phyloP scores from a whole-genome alignment of 2,888 invertebrate genomes.

The Tachystola acroxantha region DNA sequence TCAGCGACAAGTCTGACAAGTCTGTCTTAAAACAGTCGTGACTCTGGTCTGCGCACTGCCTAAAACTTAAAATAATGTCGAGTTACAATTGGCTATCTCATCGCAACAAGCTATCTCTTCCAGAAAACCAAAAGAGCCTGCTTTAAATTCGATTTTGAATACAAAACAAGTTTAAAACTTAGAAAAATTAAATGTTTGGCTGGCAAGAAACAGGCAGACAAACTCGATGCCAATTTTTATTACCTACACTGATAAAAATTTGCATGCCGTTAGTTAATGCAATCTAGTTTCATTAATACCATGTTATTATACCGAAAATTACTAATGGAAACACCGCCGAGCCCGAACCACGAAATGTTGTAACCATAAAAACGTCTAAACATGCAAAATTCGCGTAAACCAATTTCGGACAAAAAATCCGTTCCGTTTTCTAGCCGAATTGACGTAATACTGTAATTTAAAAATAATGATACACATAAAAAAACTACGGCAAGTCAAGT shows the following conservation, averaged over 20 bases:
- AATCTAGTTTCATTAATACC: constrained; percentile 30
- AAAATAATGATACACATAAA: constrained; percentile 65
- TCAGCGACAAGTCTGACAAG: no score
- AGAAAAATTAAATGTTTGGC: no score
- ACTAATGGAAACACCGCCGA: constrained; percentile 45
- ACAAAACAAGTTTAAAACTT: no score
- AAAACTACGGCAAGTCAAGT: constrained; percentile 34
- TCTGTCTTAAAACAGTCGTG: no score
- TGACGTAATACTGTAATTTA: constrained; percentile 72
- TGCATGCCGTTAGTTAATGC: constrained; percentile 23
- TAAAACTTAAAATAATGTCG: no score
- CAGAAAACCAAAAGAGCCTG: no score
- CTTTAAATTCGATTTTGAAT: no score
- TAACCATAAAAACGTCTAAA: constrained; percentile 41
- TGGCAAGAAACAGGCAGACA: no score
- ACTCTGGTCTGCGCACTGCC: no score
- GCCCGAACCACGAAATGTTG: constrained; percentile 29
- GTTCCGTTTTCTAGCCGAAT: constrained; percentile 56
- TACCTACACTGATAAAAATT: constrained; percentile 15
- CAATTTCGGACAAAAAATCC: constrained; percentile 41
- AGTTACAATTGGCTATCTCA: no score
- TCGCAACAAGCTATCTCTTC: no score
- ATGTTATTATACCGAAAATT: constrained; percentile 43
- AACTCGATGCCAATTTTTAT: no score
- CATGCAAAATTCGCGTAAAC: constrained; percentile 60